phyloP scores from a whole-genome alignment of 2,888 invertebrate species.

The Campaea margaritaria region DNA sequence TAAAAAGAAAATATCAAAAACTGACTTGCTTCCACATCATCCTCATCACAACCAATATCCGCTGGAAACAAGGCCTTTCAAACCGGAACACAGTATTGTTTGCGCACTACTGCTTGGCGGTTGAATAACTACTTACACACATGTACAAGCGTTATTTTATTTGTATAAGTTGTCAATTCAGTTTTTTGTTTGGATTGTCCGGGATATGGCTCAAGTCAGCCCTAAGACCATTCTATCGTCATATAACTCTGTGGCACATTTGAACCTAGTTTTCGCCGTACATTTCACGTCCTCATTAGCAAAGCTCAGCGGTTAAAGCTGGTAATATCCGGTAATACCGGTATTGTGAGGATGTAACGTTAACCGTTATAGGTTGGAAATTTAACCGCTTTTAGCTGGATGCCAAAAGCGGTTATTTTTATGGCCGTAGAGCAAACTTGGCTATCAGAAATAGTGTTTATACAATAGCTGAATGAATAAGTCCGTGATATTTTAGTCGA shows the following conservation, averaged over 20 bases:
- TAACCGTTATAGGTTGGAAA: neutral
- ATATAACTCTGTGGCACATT: conserved; percentile 2
- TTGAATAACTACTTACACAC: too few species aligned
- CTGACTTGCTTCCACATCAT: too few species aligned
- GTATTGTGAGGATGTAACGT: conserved; percentile 12
- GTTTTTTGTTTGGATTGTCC: too few species aligned
- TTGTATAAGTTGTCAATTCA: too few species aligned
- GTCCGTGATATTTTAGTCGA: too few species aligned
- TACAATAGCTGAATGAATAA: too few species aligned
- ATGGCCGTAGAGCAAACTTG: neutral
- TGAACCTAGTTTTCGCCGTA: conserved; percentile 15
- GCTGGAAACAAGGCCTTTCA: too few species aligned
- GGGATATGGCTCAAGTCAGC: neutral
- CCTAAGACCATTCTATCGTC: neutral
- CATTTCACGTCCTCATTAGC: conserved; percentile 23
- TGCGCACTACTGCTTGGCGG: too few species aligned
- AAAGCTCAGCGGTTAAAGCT: conserved; percentile 11
- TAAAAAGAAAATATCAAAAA: too few species aligned
- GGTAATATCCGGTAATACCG: conserved; percentile 16
- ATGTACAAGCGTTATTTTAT: too few species aligned
- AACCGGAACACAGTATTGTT: too few species aligned
- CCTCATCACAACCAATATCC: too few species aligned
- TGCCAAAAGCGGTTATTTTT: conserved; percentile 3
- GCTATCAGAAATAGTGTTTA: neutral
- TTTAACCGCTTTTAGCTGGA: neutral